Evolutionary conservation across 2,797 vertebrate species (phyloP), one percentile per base, ranked within the genome.

Genomic region (Graptemys geographica): DNA sequence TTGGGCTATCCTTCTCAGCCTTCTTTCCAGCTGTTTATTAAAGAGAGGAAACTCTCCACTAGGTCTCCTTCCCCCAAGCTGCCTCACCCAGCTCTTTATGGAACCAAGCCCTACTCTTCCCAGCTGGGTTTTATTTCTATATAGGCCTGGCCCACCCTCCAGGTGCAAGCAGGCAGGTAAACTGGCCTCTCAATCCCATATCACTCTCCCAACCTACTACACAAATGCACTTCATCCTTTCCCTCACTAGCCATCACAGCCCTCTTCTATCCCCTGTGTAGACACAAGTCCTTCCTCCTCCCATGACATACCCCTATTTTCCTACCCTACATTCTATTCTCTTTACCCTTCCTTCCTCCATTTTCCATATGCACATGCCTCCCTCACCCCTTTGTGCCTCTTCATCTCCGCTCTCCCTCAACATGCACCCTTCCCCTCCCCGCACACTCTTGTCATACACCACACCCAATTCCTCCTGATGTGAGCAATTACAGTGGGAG

Each of bases 231-330:
- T 44, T 53, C 21, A 53, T 37, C 11, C 33, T 85, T 89, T 84
- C 52, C 76, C 23, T 6, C 11, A 12, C 15, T 41, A 27, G 47
- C 27, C 21, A 74, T 55, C 59, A 69, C 82, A 62, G 8, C 21
- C 6, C 10, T 56, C 62, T 94, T 3, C n/a, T 31, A 52, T 47
- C 31, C 28, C 41, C 84, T 79, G 33, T 23, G 2, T 28, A 27
- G 72, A 12, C 27, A 47, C 28, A 25, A 37, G 21, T 11, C 11
- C 37, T 72, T 47, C 78, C 83, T 28, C 12, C 44, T 11, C 28
- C 16, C 28, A 47, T 81, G 0, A 0, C 16, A 23, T 1, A 2
- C 31, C 5, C n/a, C 41, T 62, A 8, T 25, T 13, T 11, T 79
- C 37, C 82, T 76, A 49, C 25, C 47, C 27, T 28, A 31, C 5